Base-by-base conservation (phyloP, 2,888 invertebrate species). In the Drosophila tanythrix region DNA sequence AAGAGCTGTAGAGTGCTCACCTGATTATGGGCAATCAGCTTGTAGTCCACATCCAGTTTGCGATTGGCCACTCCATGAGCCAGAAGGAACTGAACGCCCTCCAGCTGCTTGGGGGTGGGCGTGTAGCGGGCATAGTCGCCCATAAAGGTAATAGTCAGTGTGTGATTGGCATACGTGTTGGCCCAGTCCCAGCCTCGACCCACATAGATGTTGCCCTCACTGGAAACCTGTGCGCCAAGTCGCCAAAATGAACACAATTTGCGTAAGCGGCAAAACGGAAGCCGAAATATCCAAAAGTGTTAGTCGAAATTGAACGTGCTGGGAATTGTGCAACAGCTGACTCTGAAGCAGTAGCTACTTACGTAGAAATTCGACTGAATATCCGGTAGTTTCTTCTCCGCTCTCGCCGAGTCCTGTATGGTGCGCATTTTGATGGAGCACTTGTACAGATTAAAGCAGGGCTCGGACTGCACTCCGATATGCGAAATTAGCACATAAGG, bases 131-230 rank as follows among this genome's bases (percentile, higher is more conserved):
- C 88, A 79, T 91, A 94, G 86, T 94, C 93, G 29, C 94, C 94
- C 88, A 94, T 93, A 77, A 94, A 94, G 67, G 93, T 92, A 46
- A 94, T 92, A 4, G 93, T 93, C 70, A 94, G 91, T 52, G 93
- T 93, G 62, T 93, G 92, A 88, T 92, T 93, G 25, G 93, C 93
- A 87, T 94, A 94, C 40, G 94, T 94, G 68, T 95, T 95, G 57
- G 93, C 93, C 48, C 92, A 92, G 68, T 93, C 92, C 94, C 94
- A 94, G 73, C 94, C 94, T 68, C 94, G 92, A 35, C 94, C 94
- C 56, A 94, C 93, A 82, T 94, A 95, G 38, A 94, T 91, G 71
- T 93, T 93, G 10, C 94, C 95, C 90, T 95, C 95, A 40, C 94
- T 94, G 8, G 94, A 95, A 61, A 95, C 93, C 79, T 88, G 78